Evolutionary conservation across 2,797 vertebrate species (phyloP), one percentile per base, ranked within the genome.

Genomic region (Gallirallus australis): DNA sequence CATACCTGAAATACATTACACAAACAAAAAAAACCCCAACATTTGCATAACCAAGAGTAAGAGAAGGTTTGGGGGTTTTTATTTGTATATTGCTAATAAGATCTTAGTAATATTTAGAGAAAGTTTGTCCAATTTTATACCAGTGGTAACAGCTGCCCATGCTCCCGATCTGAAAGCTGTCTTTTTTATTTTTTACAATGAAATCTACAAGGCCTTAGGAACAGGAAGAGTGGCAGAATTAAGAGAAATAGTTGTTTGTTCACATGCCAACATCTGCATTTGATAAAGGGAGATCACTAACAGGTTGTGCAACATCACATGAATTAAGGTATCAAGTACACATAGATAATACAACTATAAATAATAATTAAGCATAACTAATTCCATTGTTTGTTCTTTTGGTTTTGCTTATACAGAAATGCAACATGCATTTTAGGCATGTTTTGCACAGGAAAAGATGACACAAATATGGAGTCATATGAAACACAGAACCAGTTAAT

Each of bases 271-370:
- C n/a, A 40, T 65, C 24, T 63, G 21, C 16, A 63, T 86, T 89
- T 82, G 57, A 23, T 86, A 71, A 66, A 82, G 39, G 18, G 10
- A 86, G 89, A 82, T 63, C 37, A 23, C 70, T 86, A 75, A 66
- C 72, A 75, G 33, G n/a, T 63, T 83, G 39, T 59, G 83, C 42
- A 77, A 80, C 31, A 54, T 54, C 39, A 69, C 25, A 39, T 61
- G 65, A 81, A 59, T 54, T 42, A 69, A 60, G 9, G 14, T 59
- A 56, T 39, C n/a, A 42, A 14, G 25, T 35, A 71, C 53, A 28
- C 82, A 65, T 39, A 82, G 52, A 27, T 31, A 40, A 45, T 33
- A 64, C 53, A 65, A 11, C 19, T 61, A 70, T 33, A 48, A 78
- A 82, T 6, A 75, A 25, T 50, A 57, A 70, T 60, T 73, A 90